phyloP scores from a whole-genome alignment of 1,140 invertebrate genomes.

The Paralvinella palmiformis region DNA sequence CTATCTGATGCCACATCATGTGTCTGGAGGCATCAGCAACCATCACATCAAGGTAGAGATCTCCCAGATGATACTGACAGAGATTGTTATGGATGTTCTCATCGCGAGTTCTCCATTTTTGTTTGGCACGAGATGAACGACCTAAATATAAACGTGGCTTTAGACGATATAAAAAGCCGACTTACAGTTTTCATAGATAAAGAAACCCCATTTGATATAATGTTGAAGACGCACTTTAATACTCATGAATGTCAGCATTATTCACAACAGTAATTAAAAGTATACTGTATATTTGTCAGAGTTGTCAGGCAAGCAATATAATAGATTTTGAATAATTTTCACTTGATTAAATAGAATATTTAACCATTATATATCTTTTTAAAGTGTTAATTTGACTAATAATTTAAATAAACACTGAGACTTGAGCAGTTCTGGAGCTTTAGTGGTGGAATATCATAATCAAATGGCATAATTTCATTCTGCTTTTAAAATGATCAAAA shows the following conservation, averaged over 20 bases:
- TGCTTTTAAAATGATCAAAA: too few species aligned
- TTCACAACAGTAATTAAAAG: not conserved
- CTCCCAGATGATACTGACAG: constrained; percentile 71
- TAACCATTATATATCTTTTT: too few species aligned
- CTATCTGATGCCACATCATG: constrained; percentile 62
- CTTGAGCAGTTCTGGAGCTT: too few species aligned
- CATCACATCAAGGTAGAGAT: constrained; percentile 77
- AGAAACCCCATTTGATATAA: not conserved
- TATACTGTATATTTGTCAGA: not conserved
- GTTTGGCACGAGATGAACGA: constrained; percentile 50
- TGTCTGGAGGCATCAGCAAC: constrained; percentile 82
- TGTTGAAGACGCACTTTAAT: not conserved
- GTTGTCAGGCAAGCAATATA: too few species aligned
- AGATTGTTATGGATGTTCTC: constrained; percentile 83
- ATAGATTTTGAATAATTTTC: too few species aligned
- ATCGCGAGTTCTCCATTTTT: constrained; percentile 66
- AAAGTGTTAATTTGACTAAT: too few species aligned
- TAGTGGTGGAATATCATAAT: too few species aligned
- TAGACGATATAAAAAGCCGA: not conserved
- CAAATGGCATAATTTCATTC: too few species aligned
- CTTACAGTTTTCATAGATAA: too few species aligned
- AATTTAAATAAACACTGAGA: too few species aligned
- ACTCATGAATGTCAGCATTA: not conserved
- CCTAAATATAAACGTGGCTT: constrained; percentile 29
- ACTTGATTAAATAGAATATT: too few species aligned